A percentile compares a stretch with the other conserved stretches of the same genome.
phyloP scores from a whole-genome alignment of 2,888 invertebrate genomes.

The Phrixothrix hirtus region DNA sequence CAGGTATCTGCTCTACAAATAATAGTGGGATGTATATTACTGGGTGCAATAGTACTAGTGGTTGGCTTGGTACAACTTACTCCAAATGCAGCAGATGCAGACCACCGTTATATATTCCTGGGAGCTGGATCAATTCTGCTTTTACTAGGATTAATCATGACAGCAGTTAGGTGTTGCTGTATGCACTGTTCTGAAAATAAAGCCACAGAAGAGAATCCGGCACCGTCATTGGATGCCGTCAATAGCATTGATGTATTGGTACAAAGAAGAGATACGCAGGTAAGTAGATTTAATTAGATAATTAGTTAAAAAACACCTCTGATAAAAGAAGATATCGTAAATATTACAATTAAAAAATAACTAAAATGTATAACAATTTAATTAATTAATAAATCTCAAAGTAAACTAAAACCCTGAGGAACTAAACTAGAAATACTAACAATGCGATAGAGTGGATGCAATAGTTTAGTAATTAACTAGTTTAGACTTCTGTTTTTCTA shows the following conservation, averaged over 20 bases:
- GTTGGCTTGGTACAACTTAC: constrained; percentile 77
- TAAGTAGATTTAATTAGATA: too few relatives aligned
- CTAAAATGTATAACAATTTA: too few relatives aligned
- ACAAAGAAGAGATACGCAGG: constrained; percentile 53
- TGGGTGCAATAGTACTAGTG: constrained; percentile 74
- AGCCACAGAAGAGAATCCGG: constrained; percentile 56
- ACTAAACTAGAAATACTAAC: too few relatives aligned
- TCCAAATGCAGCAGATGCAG: constrained; percentile 76
- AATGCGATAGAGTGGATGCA: constrained; percentile 2
- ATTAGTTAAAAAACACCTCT: too few relatives aligned
- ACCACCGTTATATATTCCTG: constrained; percentile 72
- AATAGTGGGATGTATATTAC: constrained; percentile 72
- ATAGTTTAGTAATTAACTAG: too few relatives aligned
- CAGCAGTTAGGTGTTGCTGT: constrained; percentile 69
- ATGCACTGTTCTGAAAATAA: constrained; percentile 62
- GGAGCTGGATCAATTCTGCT: constrained; percentile 68
- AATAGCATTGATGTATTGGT: constrained; percentile 61
- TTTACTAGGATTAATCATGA: constrained; percentile 65
- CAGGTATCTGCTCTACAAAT: constrained; percentile 75
- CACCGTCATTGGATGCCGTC: constrained; percentile 56
- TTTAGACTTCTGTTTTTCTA: neutral
- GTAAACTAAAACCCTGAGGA: too few relatives aligned
- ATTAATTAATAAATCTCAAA: too few relatives aligned
- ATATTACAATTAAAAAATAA: too few relatives aligned
- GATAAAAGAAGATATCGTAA: too few relatives aligned